Percentiles rank a stretch among this genome's conserved stretches.
These are phyloP conservation scores for Dexiosoma caninum DNA, from an alignment of 2,888 invertebrate species.

Conservation along the genomic window DNA sequence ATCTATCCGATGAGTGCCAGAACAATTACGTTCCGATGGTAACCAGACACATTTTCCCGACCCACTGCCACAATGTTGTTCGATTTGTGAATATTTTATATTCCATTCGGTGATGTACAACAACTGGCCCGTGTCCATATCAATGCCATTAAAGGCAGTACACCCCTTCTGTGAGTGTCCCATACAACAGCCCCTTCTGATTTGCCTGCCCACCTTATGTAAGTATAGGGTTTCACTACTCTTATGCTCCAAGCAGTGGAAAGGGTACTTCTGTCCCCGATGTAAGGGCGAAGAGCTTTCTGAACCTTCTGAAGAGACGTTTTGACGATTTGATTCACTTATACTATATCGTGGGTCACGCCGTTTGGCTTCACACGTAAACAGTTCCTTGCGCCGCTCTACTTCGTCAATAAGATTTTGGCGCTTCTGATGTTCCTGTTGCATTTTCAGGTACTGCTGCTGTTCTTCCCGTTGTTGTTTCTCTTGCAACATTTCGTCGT, in stretches of 20 bases:
- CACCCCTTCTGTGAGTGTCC: constrained; percentile 86
- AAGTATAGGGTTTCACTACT: constrained; percentile 80
- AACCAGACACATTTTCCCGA: constrained; percentile 74
- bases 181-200: constrained; percentile 87
- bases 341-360: constrained; percentile 79
- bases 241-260: constrained; percentile 79
- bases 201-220: constrained; percentile 80
- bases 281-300: constrained; percentile 78
- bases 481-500: constrained; percentile 92
- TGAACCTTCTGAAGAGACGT: constrained; percentile 80
- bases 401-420: constrained; percentile 87
- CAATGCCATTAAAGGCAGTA: constrained; percentile 86
- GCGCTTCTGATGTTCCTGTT: constrained; percentile 84
- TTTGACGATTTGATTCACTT: constrained; percentile 78
- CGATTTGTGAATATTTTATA: constrained; percentile 78
- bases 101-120: constrained; percentile 88
- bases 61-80: constrained; percentile 72
- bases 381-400: constrained; percentile 86
- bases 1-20: constrained; percentile 75
- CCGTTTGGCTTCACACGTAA: constrained; percentile 83
- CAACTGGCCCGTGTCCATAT: constrained; percentile 84
- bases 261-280: constrained; percentile 73
- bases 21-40: constrained; percentile 71
- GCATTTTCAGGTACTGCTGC: constrained; percentile 81
- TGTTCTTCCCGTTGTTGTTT: constrained; percentile 84